A percentile compares a stretch with the other conserved stretches of the same genome.
Conservation (phyloP, 2,888 invertebrate genomes). For the Myopa testacea region DNA sequence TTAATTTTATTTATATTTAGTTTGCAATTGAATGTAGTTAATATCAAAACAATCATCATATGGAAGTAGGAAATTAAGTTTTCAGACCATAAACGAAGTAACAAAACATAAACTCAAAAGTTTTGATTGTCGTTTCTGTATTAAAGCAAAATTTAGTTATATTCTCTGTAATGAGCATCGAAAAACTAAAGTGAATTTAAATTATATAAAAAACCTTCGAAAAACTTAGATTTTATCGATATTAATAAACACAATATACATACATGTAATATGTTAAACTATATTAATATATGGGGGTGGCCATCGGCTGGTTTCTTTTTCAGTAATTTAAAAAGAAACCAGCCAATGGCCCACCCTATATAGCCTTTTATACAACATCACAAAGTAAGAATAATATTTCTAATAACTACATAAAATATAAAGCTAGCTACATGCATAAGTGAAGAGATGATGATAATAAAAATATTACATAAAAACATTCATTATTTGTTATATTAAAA, state of each 20-base stretch:
- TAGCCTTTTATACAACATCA: too few species aligned
- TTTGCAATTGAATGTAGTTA: background rate
- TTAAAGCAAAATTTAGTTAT: background rate
- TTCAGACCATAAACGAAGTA: background rate
- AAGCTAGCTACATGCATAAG: too few species aligned
- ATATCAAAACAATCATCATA: background rate
- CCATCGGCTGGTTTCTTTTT: background rate
- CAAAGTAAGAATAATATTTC: background rate
- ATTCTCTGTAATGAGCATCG: background rate
- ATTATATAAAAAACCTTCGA: too few species aligned
- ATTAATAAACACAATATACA: background rate
- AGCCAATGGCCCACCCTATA: too few species aligned
- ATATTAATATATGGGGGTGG: background rate
- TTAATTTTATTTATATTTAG: background rate
- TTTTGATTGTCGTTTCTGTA: slow-evolving; percentile 24
- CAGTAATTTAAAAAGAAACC: background rate
- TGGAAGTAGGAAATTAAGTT: background rate
- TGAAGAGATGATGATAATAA: too few species aligned
- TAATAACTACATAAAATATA: background rate
- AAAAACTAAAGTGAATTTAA: background rate
- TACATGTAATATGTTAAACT: background rate
- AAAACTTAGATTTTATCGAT: background rate
- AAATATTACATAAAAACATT: background rate
- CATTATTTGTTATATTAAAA: background rate
- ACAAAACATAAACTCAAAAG: background rate